phyloP scores from a whole-genome alignment of 2,113 vertebrate species.

The Corydoras maculifer region DNA sequence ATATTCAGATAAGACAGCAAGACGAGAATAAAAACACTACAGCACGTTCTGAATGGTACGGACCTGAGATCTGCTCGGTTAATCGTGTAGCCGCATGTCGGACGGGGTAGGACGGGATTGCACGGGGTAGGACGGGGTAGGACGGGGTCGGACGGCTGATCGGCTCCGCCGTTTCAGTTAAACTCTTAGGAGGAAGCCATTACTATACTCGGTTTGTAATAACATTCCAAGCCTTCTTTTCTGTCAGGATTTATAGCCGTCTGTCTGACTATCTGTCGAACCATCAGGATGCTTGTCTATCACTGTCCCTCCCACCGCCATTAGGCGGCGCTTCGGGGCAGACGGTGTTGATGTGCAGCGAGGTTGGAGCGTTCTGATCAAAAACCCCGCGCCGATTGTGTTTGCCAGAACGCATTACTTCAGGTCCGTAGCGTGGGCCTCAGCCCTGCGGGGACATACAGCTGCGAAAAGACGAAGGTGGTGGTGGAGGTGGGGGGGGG shows the following conservation, averaged over 20 bases:
- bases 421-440: slow-evolving; percentile 49
- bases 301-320: slow-evolving; percentile 43
- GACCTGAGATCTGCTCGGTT: no score
- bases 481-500: slow-evolving; percentile 31
- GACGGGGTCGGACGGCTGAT: no score
- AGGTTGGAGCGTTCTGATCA: slow-evolving; percentile 57
- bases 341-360: slow-evolving; percentile 66
- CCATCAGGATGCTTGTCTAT: not conserved
- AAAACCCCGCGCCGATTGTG: slow-evolving; percentile 50
- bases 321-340: slow-evolving; percentile 56
- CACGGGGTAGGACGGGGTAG: no score
- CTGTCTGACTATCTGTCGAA: slow-evolving; percentile 9
- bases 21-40: no score
- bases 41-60: no score
- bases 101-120: no score
- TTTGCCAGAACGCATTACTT: slow-evolving; percentile 60
- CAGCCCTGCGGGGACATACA: slow-evolving; percentile 53
- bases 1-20: no score
- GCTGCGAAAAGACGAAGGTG: slow-evolving; percentile 49
- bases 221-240: no score
- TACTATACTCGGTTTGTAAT: no score
- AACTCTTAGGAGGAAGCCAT: no score
- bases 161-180: no score
- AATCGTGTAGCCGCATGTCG: no score
- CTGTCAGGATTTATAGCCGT: slow-evolving; percentile 5